These are phyloP conservation scores for Cairina moschata DNA, from an alignment of 2,113 vertebrate species.

Conservation along the genomic window DNA sequence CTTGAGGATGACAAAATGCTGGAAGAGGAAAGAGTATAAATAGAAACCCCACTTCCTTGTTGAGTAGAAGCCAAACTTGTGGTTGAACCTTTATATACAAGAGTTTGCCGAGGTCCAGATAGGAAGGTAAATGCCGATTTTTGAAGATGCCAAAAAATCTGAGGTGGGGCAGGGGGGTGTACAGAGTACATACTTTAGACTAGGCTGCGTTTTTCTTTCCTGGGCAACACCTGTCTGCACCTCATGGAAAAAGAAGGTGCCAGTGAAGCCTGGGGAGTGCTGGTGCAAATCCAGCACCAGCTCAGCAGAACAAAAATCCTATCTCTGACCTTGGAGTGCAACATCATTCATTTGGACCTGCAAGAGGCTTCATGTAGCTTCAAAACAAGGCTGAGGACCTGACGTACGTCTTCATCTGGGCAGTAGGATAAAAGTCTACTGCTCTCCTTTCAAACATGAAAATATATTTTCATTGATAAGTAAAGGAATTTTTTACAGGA, in stretches of 20 bases:
- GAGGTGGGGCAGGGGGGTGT: not conserved
- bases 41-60: slow-evolving; percentile 66
- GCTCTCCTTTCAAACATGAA: not conserved
- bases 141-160: not conserved
- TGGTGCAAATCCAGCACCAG: not conserved
- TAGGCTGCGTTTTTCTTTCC: not conserved
- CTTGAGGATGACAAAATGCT: slow-evolving; percentile 52
- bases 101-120: not conserved
- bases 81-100: slow-evolving; percentile 7
- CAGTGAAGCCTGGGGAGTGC: not conserved
- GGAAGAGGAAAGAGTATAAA: slow-evolving; percentile 66
- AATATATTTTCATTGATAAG: not conserved
- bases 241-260: slow-evolving; percentile 12
- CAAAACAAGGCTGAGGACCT: not conserved
- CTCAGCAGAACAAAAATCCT: not conserved
- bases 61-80: slow-evolving; percentile 55
- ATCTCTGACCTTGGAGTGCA: not conserved
- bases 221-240: not conserved
- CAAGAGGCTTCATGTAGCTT: not conserved
- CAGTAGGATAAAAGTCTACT: not conserved
- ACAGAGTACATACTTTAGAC: not conserved
- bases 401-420: not conserved
- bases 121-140: not conserved
- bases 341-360: not conserved
- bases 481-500: not conserved